These are phyloP conservation scores for Cebus imitator DNA, from an alignment of 2,113 vertebrate species.

Conservation along the genomic window DNA sequence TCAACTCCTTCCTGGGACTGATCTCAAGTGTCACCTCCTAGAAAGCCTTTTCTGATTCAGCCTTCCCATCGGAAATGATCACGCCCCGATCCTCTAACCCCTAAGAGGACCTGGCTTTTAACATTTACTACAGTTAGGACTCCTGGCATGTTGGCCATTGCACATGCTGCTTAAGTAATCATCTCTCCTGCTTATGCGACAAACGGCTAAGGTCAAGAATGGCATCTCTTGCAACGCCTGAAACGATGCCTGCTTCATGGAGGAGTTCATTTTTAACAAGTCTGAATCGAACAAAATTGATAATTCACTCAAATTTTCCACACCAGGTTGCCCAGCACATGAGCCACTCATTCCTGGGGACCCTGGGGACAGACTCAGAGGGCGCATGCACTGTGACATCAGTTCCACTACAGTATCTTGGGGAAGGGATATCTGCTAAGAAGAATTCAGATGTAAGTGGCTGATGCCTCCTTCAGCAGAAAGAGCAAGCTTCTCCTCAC, in stretches of 20 bases:
- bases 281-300: fast-evolving
- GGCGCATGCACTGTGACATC: neutral
- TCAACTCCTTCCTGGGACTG: neutral
- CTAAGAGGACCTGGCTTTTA: neutral
- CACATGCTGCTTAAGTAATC: fast-evolving
- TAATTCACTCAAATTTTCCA: neutral
- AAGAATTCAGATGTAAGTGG: neutral
- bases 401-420: neutral
- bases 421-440: neutral
- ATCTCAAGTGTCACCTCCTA: neutral
- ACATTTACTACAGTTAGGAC: neutral
- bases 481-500: neutral
- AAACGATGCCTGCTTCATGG: neutral
- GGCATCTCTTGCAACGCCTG: neutral
- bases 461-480: neutral
- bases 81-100: neutral
- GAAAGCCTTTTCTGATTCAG: neutral
- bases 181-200: neutral
- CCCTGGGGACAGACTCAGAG: neutral
- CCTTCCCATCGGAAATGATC: neutral
- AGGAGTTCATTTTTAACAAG: too few species aligned
- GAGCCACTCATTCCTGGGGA: neutral
- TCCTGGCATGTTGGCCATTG: fast-evolving
- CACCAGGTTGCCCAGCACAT: fast-evolving
- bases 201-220: neutral